These are phyloP conservation scores for Pemphredon lugubris DNA, from an alignment of 2,888 invertebrate genomes.

Conservation along the genomic window DNA sequence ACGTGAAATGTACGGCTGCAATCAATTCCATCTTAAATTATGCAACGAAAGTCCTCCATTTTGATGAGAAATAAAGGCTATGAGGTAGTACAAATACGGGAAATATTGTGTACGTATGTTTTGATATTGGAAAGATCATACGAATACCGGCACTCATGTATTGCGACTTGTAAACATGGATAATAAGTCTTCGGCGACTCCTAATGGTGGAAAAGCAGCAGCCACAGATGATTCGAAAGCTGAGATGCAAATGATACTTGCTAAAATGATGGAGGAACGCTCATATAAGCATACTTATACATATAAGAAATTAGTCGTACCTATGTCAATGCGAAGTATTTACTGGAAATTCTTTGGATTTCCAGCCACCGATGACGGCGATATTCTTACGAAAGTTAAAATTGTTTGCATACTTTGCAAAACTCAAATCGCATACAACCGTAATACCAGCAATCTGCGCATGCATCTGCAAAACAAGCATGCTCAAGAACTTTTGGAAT, in stretches of 20 bases:
- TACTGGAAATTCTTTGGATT: conserved; percentile 83
- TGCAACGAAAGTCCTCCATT: conserved; percentile 62
- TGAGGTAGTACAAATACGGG: conserved; percentile 26
- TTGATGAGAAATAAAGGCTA: conserved; percentile 58
- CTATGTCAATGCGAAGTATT: conserved; percentile 82
- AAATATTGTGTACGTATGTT: conserved; percentile 28
- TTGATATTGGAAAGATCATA: conserved; percentile 30
- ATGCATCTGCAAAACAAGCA: conserved; percentile 83
- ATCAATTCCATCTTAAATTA: conserved; percentile 50
- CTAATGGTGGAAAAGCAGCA: conserved; percentile 45
- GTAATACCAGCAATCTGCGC: conserved; percentile 82
- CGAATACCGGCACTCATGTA: conserved; percentile 41
- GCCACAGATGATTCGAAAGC: conserved; percentile 55
- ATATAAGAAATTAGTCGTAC: conserved; percentile 82
- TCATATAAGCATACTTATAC: conserved; percentile 79
- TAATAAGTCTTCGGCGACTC: conserved; percentile 44
- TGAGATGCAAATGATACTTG: conserved; percentile 71
- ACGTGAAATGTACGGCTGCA: conserved; percentile 15
- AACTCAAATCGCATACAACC: conserved; percentile 82
- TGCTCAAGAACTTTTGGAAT: conserved; percentile 75
- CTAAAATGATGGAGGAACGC: conserved; percentile 79
- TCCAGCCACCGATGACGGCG: conserved; percentile 81
- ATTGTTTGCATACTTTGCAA: conserved; percentile 82
- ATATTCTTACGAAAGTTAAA: conserved; percentile 80
- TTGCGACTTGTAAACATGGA: conserved; percentile 53